Base-by-base conservation (phyloP, 2,888 invertebrate species). In the Latrodectus hesperus region DNA sequence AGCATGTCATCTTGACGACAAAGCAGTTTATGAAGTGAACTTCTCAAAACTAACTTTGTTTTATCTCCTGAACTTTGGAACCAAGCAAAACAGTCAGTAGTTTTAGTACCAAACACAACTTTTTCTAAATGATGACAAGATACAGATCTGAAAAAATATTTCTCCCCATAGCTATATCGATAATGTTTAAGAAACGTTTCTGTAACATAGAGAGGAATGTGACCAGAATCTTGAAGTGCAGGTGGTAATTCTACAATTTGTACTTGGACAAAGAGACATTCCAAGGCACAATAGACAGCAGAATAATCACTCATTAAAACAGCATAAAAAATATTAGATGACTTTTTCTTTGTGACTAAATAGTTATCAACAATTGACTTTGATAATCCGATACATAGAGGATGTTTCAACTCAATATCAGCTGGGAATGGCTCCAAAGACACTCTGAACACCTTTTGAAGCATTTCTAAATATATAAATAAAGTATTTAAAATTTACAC, bases 71-170 rank as follows among this genome's bases (percentile, higher is more conserved):
- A 53, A 52, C 80, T 70, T 74, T 76, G 73, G 71, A 86, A 86
- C 85, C 85, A 86, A 2, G 80, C 26, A 71, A 75, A 86, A 76
- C 85, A 80, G 51, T 79, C 53, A 0, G 70, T 10, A 9, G 85
- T 79, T 79, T 84, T 88, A 6, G 80, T 72, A 60, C 79, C 83
- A 75, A 88, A 70, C 10, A 88, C 70, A 26, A 88, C 38, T 71
- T 84, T 88, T 16, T 84, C 79, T 22, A 88, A 53, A 55, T 67
- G 38, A 22, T 70, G 55, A 49, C 88, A 88, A 8, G 60, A 64
- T 1, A 88, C 84, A 14, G 71, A 67, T 76, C 80, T 88, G 22
- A 88, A 80, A 55, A 76, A 80, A 55, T 74, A 80, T 12, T 11
- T 52, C 49, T 76, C 75, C 0, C 53, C 68, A 64, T 80, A 75